A percentile compares a stretch with the other conserved stretches of the same genome.
phyloP scores from a whole-genome alignment of 1,140 invertebrate genomes.

The Camponotus floridanus region DNA sequence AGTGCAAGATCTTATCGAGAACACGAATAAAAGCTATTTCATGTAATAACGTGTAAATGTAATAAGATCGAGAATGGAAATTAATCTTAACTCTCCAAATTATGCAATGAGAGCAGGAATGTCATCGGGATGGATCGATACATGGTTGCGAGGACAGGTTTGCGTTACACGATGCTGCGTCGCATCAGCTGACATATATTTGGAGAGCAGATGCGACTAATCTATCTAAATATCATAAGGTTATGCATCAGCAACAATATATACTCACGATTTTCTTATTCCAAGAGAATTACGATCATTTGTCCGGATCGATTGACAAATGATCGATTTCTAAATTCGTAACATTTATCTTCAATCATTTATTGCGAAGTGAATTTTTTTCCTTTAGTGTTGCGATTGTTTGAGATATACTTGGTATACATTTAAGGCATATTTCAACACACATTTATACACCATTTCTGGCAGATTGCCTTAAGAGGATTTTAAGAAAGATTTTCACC shows the following conservation, averaged over 20 bases:
- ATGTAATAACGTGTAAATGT: not conserved
- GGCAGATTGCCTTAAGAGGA: not conserved
- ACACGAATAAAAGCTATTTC: not conserved
- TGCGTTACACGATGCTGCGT: not conserved
- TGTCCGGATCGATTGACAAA: not conserved
- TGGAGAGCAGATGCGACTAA: not conserved
- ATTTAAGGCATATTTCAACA: not conserved
- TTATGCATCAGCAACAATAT: not conserved
- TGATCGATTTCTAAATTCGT: not conserved
- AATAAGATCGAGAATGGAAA: conserved; percentile 12
- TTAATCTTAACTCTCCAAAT: conserved; percentile 26
- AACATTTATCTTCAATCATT: not conserved
- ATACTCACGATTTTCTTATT: not conserved
- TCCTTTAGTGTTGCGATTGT: not conserved
- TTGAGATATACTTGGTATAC: not conserved
- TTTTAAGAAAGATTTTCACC: conserved; percentile 20
- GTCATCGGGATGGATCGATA: conserved; percentile 36
- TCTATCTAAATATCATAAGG: not conserved
- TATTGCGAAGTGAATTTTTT: not conserved
- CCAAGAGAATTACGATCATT: not conserved
- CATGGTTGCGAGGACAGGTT: not conserved
- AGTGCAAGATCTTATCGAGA: not conserved
- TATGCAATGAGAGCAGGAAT: conserved; percentile 12
- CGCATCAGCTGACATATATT: not conserved
- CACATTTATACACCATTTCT: not conserved